Evolutionary conservation across 2,888 invertebrate species (phyloP).

Genomic region (Mamestra brassicae): DNA sequence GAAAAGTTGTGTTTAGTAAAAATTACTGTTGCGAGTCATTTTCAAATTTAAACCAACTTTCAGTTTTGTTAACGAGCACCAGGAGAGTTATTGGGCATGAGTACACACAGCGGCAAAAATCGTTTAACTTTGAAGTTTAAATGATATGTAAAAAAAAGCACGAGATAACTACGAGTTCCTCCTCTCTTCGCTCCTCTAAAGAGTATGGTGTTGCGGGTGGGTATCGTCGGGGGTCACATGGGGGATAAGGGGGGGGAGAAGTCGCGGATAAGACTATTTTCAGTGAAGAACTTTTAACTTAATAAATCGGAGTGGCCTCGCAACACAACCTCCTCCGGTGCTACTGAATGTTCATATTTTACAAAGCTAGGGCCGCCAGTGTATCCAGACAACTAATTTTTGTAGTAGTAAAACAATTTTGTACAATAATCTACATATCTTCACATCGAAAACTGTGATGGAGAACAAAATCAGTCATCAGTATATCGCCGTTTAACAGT

Average conservation of each 20-base stretch:
- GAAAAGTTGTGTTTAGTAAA: background rate
- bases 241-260: background rate
- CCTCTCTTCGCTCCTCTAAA: background rate
- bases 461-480: background rate
- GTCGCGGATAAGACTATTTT: background rate
- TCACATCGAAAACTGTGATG: too few relatives aligned
- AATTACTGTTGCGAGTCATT: too few relatives aligned
- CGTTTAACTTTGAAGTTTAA: too few relatives aligned
- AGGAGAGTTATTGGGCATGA: background rate
- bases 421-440: too few relatives aligned
- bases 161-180: background rate
- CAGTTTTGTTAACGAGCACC: background rate
- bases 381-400: background rate
- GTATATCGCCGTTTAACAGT: background rate
- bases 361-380: background rate
- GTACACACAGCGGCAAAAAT: too few relatives aligned
- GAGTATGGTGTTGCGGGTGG: background rate
- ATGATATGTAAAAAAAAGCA: too few relatives aligned
- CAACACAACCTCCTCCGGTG: background rate
- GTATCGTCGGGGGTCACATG: background rate
- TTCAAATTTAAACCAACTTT: background rate
- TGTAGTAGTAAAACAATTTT: too few relatives aligned
- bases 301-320: background rate
- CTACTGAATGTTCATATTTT: background rate
- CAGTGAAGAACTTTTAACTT: constrained; percentile 5